phyloP scores from a whole-genome alignment of 2,113 vertebrate genomes.

The Theristicus caerulescens region DNA sequence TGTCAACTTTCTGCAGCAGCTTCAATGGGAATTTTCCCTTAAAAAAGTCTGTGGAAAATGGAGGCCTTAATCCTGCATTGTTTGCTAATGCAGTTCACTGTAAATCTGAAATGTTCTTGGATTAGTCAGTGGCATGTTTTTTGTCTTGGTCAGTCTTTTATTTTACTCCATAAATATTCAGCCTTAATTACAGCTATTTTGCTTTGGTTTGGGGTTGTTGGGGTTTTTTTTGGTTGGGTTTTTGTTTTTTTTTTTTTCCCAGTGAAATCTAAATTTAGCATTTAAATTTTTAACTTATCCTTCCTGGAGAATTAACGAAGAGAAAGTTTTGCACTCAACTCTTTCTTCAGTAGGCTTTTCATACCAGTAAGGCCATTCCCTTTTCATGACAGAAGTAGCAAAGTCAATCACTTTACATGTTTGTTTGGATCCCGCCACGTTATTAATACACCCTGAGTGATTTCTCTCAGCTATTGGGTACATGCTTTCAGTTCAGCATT shows the following conservation, averaged over 20 bases:
- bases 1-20: not conserved
- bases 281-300: not conserved
- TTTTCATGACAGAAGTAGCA: not conserved
- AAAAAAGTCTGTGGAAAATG: not conserved
- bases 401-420: not conserved
- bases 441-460: not conserved
- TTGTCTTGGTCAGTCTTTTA: not conserved
- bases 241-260: not conserved
- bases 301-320: not conserved
- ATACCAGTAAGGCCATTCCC: not conserved
- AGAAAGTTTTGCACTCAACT: not conserved
- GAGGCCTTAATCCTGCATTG: not conserved
- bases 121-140: not conserved
- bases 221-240: too few relatives aligned
- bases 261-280: not conserved
- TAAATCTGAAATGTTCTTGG: not conserved
- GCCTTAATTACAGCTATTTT: not conserved
- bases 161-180: not conserved
- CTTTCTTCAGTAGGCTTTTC: not conserved
- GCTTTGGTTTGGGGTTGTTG: not conserved
- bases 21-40: not conserved
- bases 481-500: not conserved
- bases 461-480: not conserved
- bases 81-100: not conserved
- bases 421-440: not conserved